These are phyloP conservation scores for Toxotes lorentzi DNA, from an alignment of 2,797 vertebrate genomes.

Conservation along the genomic window DNA sequence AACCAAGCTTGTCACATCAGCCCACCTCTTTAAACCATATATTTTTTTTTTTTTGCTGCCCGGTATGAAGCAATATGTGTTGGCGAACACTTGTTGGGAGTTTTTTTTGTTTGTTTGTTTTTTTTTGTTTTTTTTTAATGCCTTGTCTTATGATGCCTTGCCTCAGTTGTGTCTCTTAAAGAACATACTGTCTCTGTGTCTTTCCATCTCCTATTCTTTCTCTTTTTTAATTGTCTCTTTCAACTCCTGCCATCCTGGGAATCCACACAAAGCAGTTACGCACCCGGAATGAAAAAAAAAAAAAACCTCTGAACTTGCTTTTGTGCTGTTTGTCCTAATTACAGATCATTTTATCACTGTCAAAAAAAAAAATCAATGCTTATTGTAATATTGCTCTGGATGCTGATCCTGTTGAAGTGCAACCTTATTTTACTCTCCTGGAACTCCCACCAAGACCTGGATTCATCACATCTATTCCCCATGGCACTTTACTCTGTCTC, in stretches of 20 bases:
- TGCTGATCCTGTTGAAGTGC: conserved; percentile 79
- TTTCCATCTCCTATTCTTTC: conserved; percentile 30
- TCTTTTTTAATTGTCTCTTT: conserved; percentile 41
- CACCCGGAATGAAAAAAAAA: conserved; percentile 67
- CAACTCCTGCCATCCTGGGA: conserved; percentile 75
- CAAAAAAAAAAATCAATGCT: conserved; percentile 63
- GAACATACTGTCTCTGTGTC: conserved; percentile 20
- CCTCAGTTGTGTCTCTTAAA: conserved; percentile 47
- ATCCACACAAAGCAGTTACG: conserved; percentile 79
- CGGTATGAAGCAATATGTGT: conserved; percentile 65
- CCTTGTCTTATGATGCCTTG: conserved; percentile 73
- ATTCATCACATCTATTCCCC: conserved; percentile 73
- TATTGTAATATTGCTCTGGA: conserved; percentile 77
- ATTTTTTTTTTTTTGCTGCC: conserved; percentile 67
- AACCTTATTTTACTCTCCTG: conserved; percentile 76
- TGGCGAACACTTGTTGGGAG: conserved; percentile 71
- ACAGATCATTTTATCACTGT: conserved; percentile 76
- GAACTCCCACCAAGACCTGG: conserved; percentile 77
- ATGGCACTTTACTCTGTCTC: conserved; percentile 48
- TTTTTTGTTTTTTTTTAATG: conserved; percentile 29
- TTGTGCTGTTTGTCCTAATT: conserved; percentile 84
- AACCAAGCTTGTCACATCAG: conserved; percentile 1
- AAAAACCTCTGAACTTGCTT: conserved; percentile 83
- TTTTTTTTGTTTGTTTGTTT: conserved; percentile 13
- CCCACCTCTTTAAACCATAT: conserved; percentile 3